Evolutionary conservation across 2,888 invertebrate species (phyloP), one percentile per base, ranked within the genome.

Genomic region (Tenthredo distinguenda): DNA sequence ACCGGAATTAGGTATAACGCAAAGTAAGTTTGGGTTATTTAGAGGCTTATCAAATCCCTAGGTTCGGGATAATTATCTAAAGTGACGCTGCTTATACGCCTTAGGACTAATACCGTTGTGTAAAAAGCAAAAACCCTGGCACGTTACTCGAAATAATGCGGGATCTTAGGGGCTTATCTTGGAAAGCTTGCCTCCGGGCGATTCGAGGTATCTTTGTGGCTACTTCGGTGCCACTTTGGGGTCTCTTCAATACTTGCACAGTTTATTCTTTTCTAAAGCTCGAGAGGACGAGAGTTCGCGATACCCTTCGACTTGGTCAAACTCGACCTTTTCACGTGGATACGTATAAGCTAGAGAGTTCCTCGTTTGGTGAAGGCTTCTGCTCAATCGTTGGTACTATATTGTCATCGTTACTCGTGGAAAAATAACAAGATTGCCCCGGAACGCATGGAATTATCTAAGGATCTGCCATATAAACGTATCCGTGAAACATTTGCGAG

Each of bases 171-270:
- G 62, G 81, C 62, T 81, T 81, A 81, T 81, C 81, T 81, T 62
- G 62, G 26, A 50, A 21, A 81, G 37, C 34, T 81, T 58, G 62
- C 81, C 81, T 81, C 40, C 58, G 26, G 81, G 81, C 81, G 81
- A 62, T 81, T 40, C 81, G 62, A 62, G 81, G 40, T 81, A 62
- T 81, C 81, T 81, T 37, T 81, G 58, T n/a, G 62, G 58, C 81
- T 81, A 62, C 81, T 81, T 40, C 12, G 58, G 81, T 62, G 81
- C 81, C 62, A 40, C 81, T 58, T 62, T 62, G 62, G 58, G 34
- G 81, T 40, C 81, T 58, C 81, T 81, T 81, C 62, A 58, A 81
- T 81, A 81, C 81, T 81, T 37, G 62, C 37, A 81, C 81, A 62
- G 58, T 81, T 81, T 81, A 81, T 58, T 81, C 81, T 81, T 81